Percentiles rank a stretch among this genome's conserved stretches.
Conservation (phyloP, 2,888 invertebrate genomes). For the Arge pagana region DNA sequence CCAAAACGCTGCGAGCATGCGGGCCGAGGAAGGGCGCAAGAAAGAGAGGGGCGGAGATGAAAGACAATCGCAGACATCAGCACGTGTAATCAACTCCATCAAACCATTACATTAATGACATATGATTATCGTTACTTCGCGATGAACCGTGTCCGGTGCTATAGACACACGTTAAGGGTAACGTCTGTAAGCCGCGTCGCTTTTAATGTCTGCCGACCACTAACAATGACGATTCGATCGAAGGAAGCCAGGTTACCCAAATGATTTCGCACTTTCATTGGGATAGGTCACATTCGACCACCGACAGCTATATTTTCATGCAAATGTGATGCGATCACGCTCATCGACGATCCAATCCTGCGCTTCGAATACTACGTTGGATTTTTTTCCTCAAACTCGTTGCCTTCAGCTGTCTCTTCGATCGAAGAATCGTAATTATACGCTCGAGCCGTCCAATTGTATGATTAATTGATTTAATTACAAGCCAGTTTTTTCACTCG, state of each 20-base stretch:
- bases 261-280: conserved; percentile 36
- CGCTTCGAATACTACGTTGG: too few species aligned
- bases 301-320: conserved; percentile 17
- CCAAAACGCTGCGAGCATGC: background rate
- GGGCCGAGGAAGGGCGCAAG: background rate
- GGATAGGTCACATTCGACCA: conserved; percentile 32
- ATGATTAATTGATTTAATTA: too few species aligned
- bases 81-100: conserved; percentile 21
- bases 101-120: conserved; percentile 22
- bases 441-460: too few species aligned
- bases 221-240: conserved; percentile 27
- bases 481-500: too few species aligned
- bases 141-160: conserved; percentile 24
- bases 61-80: background rate
- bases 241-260: conserved; percentile 18
- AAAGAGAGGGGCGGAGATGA: background rate
- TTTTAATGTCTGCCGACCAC: conserved; percentile 12
- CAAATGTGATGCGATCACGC: background rate
- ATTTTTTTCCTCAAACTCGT: too few species aligned
- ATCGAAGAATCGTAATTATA: too few species aligned
- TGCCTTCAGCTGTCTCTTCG: too few species aligned
- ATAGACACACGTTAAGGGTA: conserved; percentile 26
- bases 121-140: conserved; percentile 23
- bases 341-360: too few species aligned
- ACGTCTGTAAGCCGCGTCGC: background rate